phyloP scores from a whole-genome alignment of 2,797 vertebrate species.

The Triplophysa yarkandensis region DNA sequence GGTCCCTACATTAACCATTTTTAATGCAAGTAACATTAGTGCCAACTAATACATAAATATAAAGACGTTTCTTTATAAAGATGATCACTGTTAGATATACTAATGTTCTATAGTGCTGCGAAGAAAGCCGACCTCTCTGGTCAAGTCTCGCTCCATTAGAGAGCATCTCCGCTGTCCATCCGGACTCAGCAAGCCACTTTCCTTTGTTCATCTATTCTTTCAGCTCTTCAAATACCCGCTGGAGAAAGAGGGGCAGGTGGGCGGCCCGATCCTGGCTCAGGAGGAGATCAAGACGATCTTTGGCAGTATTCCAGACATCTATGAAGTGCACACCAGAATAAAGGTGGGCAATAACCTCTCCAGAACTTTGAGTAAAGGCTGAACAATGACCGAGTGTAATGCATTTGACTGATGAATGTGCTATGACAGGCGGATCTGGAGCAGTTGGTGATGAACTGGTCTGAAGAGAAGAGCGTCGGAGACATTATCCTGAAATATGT shows the following conservation, averaged over 20 bases:
- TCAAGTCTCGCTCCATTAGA: neutral
- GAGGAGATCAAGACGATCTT: slow-evolving; percentile 99
- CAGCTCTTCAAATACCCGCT: slow-evolving; percentile 94
- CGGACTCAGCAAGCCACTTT: neutral
- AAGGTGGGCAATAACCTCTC: slow-evolving; percentile 77
- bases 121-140: neutral
- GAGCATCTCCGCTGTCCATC: neutral
- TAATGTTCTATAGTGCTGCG: neutral
- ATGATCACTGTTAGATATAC: neutral
- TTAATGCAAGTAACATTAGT: neutral
- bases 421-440: slow-evolving; percentile 87
- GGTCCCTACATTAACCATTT: neutral
- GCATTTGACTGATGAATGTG: slow-evolving; percentile 35
- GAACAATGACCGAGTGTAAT: slow-evolving; percentile 5
- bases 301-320: slow-evolving; percentile 96
- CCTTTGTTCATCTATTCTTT: neutral
- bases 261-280: slow-evolving; percentile 93
- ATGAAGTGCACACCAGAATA: slow-evolving; percentile 93
- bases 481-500: slow-evolving; percentile 95
- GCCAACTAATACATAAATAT: neutral
- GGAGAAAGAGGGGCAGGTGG: slow-evolving; percentile 94
- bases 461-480: slow-evolving; percentile 90
- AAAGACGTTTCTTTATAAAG: neutral
- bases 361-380: slow-evolving; percentile 12
- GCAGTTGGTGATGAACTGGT: slow-evolving; percentile 92